Percentiles rank a stretch among this genome's conserved stretches.
These are phyloP conservation scores for Actinopyga echinites DNA, from an alignment of 53 echinoderm and acorn worm species.

Conservation along the genomic window DNA sequence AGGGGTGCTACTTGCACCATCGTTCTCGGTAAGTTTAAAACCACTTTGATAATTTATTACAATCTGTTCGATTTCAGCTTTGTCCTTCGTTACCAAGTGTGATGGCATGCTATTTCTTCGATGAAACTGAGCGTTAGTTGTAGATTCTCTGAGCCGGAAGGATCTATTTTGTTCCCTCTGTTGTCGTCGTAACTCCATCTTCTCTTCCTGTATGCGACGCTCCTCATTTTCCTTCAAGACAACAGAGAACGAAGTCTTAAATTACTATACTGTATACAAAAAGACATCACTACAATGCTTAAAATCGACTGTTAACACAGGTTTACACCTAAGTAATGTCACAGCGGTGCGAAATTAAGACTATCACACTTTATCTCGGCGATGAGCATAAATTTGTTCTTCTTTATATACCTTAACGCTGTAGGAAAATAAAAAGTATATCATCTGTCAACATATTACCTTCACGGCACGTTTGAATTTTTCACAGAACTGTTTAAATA, in stretches of 20 bases:
- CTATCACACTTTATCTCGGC: no score
- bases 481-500: conserved; percentile 91
- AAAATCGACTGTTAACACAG: no score
- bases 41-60: conserved; percentile 32
- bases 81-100: conserved; percentile 9
- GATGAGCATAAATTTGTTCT: background rate
- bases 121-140: conserved; percentile 10
- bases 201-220: conserved; percentile 69
- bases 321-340: no score
- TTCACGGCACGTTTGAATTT: conserved; percentile 88
- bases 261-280: background rate
- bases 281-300: no score
- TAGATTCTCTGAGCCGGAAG: conserved; percentile 34
- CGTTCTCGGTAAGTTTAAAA: conserved; percentile 5
- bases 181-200: conserved; percentile 70
- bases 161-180: conserved; percentile 78
- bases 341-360: no score
- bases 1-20: background rate
- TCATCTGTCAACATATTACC: conserved; percentile 33
- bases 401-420: no score
- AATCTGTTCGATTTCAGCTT: conserved; percentile 29
- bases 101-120: conserved; percentile 32
- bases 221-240: conserved; percentile 80
- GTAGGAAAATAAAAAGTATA: background rate
- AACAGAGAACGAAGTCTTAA: background rate